A percentile compares a stretch with the other conserved stretches of the same genome.
Conservation (phyloP, 1,140 invertebrate genomes). For the Drosophila kikkawai region DNA sequence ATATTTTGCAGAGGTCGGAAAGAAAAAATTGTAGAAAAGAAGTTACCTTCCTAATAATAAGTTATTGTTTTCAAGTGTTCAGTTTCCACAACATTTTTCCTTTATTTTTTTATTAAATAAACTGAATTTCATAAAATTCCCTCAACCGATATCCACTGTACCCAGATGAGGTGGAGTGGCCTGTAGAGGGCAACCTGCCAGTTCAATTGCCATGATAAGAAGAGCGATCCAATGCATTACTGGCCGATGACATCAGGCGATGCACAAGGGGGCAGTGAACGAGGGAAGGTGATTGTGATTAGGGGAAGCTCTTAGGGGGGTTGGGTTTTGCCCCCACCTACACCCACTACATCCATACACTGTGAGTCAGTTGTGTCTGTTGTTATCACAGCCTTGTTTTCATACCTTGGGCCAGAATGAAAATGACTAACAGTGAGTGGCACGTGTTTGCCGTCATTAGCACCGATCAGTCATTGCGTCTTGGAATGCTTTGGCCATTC, state of each 20-base stretch:
- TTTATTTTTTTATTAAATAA: too few relatives aligned
- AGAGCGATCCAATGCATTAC: conserved; percentile 55
- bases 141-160: conserved; percentile 14
- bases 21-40: too few relatives aligned
- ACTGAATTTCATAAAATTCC: neutral
- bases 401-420: conserved; percentile 7
- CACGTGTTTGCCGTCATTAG: conserved; percentile 47
- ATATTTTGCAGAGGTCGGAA: too few relatives aligned
- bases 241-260: conserved; percentile 73
- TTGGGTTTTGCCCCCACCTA: conserved; percentile 5
- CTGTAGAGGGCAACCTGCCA: conserved; percentile 18
- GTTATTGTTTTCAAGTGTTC: too few relatives aligned
- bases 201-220: conserved; percentile 56
- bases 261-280: conserved; percentile 43
- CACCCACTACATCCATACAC: neutral
- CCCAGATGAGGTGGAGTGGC: conserved; percentile 1
- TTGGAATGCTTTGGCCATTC: conserved; percentile 25
- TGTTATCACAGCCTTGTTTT: conserved; percentile 23
- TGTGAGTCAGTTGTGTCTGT: conserved; percentile 31
- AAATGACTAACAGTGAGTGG: conserved; percentile 27
- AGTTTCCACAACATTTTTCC: too few relatives aligned
- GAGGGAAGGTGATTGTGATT: neutral
- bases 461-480: conserved; percentile 30
- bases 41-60: neutral
- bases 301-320: conserved; percentile 1